Evolutionary conservation across 2,797 vertebrate genomes (phyloP).

Genomic region (Scyliorhinus canicula): DNA sequence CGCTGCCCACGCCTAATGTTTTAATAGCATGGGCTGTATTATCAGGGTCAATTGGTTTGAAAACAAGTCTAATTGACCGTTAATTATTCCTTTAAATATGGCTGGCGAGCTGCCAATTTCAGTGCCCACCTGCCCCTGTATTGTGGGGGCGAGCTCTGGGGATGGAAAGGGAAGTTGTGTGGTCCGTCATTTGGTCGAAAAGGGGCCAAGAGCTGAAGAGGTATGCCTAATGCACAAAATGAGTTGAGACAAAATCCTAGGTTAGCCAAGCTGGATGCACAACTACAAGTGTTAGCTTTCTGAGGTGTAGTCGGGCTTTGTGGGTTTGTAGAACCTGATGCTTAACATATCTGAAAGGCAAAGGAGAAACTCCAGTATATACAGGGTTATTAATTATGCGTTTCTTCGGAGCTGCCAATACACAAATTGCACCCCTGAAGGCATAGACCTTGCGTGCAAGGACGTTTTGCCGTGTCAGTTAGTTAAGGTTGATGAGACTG

Average conservation of each 20-base stretch:
- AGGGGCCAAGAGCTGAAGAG: not conserved
- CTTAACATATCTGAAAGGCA: slow-evolving; percentile 40
- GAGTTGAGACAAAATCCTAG: not conserved
- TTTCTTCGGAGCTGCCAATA: slow-evolving; percentile 27
- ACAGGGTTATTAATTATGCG: slow-evolving; percentile 13
- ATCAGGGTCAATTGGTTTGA: too few species aligned
- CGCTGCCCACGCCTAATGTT: too few species aligned
- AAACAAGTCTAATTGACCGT: too few species aligned
- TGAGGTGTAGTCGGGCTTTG: not conserved
- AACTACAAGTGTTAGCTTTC: not conserved
- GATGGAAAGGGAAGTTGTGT: not conserved
- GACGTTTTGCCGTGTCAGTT: not conserved
- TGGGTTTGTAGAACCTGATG: not conserved
- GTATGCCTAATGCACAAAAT: not conserved
- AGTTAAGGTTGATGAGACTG: slow-evolving; percentile 20
- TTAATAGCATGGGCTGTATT: too few species aligned
- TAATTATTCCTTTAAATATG: too few species aligned
- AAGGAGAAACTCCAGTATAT: slow-evolving; percentile 27
- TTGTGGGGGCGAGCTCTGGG: too few species aligned
- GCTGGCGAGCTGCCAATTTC: too few species aligned
- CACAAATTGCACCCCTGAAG: slow-evolving; percentile 36
- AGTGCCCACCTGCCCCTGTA: too few species aligned
- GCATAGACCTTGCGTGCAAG: slow-evolving; percentile 36
- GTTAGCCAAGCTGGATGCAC: not conserved
- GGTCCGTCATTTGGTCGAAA: not conserved